Base-by-base conservation (phyloP, 1,140 invertebrate genomes). In the Rhopalosiphum padi region DNA sequence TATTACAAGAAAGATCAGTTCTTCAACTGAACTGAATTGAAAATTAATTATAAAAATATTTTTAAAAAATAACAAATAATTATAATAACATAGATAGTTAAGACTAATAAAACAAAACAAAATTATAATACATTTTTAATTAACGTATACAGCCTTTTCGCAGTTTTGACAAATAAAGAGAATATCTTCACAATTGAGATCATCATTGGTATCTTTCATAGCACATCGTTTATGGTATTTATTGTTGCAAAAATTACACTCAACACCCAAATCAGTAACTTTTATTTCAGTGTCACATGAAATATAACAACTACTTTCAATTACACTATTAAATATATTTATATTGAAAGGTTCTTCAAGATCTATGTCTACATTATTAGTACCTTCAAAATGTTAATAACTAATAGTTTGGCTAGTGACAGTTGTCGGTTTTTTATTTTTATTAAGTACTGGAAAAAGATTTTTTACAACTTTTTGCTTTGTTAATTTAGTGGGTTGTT, bases 391-490 rank as follows among this genome's bases (percentile, higher is more conserved):
- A 88, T 88, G 25, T 8, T 87, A 25, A 22, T 43, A 43, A 46
- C 11, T 30, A 48, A 88, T 48, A 41, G 86, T 51, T 88, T 51
- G 43, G 48, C 86, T 88, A 18, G 86, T 88, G 48, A 88, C n/a
- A 30, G 86, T 88, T 88, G 23, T 46, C 30, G 23, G 43, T 88
- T 88, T 88, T 48, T 51, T 88, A 85, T 48, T 88, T 48, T 48
- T 88, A 51, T 46, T 48, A n/a, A 48, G 43, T 30, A n/a, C 8
- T 25, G 43, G 86, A 88, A 88, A 88, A n/a, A 88, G 43, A 88
- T 88, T 88, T 35, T n/a, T 88, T 22, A n/a, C 22, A 48, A 88
- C 35, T 51, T 51, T 88, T 88, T 46, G n/a, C n/a, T 88, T 88
- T 48, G 48, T 35, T 48, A 7, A 35, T 48, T 46, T 46, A 25